Percentiles rank a stretch among this genome's conserved stretches.
These are phyloP conservation scores for Silurus glanis DNA, from an alignment of 2,113 vertebrate genomes.

Conservation along the genomic window DNA sequence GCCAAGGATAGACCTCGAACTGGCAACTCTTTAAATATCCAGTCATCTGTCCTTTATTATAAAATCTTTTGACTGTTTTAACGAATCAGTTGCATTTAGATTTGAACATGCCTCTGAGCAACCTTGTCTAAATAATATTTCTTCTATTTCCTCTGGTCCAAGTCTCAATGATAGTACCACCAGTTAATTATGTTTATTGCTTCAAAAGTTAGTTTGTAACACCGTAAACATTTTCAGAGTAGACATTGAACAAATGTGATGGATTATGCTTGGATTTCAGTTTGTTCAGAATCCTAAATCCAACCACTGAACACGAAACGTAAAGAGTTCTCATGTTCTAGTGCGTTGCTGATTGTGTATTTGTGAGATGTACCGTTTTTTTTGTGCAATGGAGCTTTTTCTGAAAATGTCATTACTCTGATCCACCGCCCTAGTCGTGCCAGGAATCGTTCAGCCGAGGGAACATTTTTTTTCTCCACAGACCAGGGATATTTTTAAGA, in stretches of 20 bases:
- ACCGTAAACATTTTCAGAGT: constrained; percentile 64
- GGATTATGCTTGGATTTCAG: constrained; percentile 55
- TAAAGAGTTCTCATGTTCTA: constrained; percentile 28
- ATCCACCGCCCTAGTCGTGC: constrained; percentile 55
- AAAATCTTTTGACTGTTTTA: constrained; percentile 22
- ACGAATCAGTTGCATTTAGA: constrained; percentile 28
- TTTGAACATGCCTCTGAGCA: constrained; percentile 32
- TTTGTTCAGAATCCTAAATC: constrained; percentile 30
- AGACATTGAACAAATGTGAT: constrained; percentile 53
- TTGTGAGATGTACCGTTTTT: constrained; percentile 55
- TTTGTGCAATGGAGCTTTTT: constrained; percentile 52
- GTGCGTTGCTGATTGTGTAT: constrained; percentile 36
- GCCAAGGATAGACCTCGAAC: not conserved
- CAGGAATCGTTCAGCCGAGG: constrained; percentile 69
- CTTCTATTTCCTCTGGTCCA: constrained; percentile 33
- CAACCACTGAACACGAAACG: constrained; percentile 19
- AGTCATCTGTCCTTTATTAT: not conserved
- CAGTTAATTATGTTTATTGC: constrained; percentile 64
- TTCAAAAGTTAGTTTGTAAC: constrained; percentile 62
- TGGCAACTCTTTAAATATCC: not conserved
- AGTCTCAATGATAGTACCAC: constrained; percentile 29
- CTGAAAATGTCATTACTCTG: constrained; percentile 77
- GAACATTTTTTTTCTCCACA: constrained; percentile 61
- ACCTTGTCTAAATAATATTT: constrained; percentile 31
- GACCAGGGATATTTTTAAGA: constrained; percentile 76